Evolutionary conservation across 2,888 invertebrate species (phyloP).

Genomic region (Pogonocherus hispidulus): DNA sequence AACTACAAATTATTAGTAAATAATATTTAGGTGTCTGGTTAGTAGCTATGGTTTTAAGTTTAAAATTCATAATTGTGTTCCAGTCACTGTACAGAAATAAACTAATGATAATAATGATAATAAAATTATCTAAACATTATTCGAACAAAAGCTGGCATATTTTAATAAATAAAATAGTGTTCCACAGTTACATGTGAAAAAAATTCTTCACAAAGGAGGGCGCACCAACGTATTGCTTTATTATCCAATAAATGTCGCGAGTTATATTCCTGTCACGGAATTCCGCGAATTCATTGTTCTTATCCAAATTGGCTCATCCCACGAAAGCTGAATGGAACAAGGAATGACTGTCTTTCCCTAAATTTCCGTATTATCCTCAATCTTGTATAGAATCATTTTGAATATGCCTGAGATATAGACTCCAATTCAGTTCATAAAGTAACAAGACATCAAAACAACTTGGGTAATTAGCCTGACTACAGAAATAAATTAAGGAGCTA

Average conservation of each 20-base stretch:
- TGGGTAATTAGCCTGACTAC: background rate
- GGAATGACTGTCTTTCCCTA: constrained; percentile 37
- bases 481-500: no score
- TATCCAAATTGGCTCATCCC: constrained; percentile 59
- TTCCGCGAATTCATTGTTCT: constrained; percentile 60
- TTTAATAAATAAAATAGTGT: no score
- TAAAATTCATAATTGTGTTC: no score
- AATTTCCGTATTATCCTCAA: constrained; percentile 9
- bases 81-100: no score
- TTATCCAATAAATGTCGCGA: constrained; percentile 55
- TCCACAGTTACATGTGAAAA: no score
- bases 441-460: background rate
- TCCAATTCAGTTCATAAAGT: background rate
- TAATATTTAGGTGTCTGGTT: no score
- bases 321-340: constrained; percentile 51
- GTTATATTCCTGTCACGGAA: constrained; percentile 56
- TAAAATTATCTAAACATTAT: no score
- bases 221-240: constrained; percentile 39
- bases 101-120: no score
- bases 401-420: background rate
- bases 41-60: no score
- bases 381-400: background rate
- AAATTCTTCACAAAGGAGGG: background rate
- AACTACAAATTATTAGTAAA: no score
- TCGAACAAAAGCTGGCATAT: no score